Base-by-base conservation (phyloP, 2,797 vertebrate species). In the Gymnoscopelus microlampas region DNA sequence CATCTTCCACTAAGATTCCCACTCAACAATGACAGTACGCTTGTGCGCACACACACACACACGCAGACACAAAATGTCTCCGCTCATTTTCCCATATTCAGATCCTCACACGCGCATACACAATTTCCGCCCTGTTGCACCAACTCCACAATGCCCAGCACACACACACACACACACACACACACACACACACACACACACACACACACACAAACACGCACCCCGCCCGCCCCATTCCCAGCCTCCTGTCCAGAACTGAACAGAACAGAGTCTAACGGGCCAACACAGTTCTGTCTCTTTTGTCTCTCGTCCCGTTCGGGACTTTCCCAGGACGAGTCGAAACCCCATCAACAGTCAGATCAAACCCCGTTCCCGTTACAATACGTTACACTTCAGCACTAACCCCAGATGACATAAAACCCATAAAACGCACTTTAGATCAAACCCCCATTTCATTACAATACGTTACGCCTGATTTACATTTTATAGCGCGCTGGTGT, bases 241-340 rank as follows among this genome's bases (percentile, higher is more conserved):
- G 51, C 63, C 53, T 29, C 48, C 55, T 8, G 5, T 51, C 48
- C 74, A 66, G 62, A 66, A 71, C 54, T 11, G 77, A 72, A 68
- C 15, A 29, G 55, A 76, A 44, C 7, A 35, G 39, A 44, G 74
- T 83, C 77, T 3, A 3, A 1, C 23, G 9, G 10, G 59, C 59
- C 60, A 44, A 10, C 44, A 19, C 81, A 78, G 83, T 77, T 83
- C 74, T 67, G 78, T 66, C 60, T 74, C 56, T 50, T 71, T 70
- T 73, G 72, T 4, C 19, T 29, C 64, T 47, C 70, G 78, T 83
- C 80, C 76, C 70, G 74, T 63, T 29, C 1, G 23, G 9, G 39
- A 29, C 19, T 76, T 88, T 83, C 86, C 85, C 85, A n/a, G n/a
- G 50, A n/a, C 50, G n/a, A 10, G 39, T 9, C 8, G 5, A 7